Percentiles rank a stretch among this genome's conserved stretches.
phyloP scores from a whole-genome alignment of 2,797 vertebrate species.

The Pteronotus mesoamericanus region DNA sequence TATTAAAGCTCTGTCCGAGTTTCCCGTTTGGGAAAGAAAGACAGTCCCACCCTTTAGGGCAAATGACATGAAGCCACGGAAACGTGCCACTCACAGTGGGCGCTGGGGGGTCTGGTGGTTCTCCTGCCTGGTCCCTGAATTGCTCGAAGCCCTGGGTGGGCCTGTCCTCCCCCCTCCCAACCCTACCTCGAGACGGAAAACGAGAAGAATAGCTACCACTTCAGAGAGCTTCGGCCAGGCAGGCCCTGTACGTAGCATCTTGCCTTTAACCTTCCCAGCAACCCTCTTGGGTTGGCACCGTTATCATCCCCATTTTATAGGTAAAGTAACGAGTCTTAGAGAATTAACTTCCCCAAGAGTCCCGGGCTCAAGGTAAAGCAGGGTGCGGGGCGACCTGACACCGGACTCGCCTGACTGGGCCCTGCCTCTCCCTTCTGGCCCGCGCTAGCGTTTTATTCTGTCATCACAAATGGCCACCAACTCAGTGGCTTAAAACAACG shows the following conservation, averaged over 20 bases:
- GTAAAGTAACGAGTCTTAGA: neutral
- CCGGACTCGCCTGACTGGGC: neutral
- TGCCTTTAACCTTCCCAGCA: neutral
- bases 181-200: neutral
- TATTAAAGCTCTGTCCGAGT: neutral
- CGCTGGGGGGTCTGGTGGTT: accelerated
- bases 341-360: neutral
- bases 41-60: neutral
- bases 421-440: neutral
- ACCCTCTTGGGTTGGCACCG: accelerated
- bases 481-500: neutral
- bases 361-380: neutral
- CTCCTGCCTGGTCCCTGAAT: neutral
- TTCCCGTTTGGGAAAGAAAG: neutral
- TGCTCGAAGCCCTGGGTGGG: neutral
- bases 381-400: neutral
- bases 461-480: neutral
- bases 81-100: accelerated
- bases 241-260: accelerated
- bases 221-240: neutral
- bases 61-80: neutral
- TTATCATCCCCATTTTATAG: neutral
- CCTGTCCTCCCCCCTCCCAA: neutral
- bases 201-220: neutral
- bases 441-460: neutral